phyloP scores from a whole-genome alignment of 92 coral and sea anemone genomes.

The Diadumene lineata region DNA sequence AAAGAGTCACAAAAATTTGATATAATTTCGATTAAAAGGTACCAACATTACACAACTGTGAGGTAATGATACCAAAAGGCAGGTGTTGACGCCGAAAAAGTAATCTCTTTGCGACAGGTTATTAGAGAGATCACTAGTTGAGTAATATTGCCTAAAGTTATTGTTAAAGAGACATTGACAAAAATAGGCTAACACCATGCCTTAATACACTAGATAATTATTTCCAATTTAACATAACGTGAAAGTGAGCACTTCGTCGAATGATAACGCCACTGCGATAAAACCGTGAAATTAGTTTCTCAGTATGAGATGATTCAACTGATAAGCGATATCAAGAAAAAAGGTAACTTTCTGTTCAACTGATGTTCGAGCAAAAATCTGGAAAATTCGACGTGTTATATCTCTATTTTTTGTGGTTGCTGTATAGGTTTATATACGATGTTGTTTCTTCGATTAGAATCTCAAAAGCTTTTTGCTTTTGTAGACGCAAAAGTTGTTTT shows the following conservation, averaged over 20 bases:
- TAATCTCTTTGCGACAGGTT: background rate
- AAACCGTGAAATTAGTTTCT: background rate
- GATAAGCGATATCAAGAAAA: background rate
- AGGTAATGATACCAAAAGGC: background rate
- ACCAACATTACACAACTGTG: background rate
- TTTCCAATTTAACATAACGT: background rate
- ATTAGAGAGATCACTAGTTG: background rate
- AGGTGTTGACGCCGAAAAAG: background rate
- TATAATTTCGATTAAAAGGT: background rate
- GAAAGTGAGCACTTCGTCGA: no score
- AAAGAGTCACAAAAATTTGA: no score
- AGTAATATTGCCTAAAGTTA: background rate
- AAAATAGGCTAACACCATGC: background rate
- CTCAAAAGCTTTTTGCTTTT: slow-evolving; percentile 2
- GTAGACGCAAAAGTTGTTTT: slow-evolving; percentile 1
- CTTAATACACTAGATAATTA: background rate
- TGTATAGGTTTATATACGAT: background rate
- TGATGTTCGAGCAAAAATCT: background rate
- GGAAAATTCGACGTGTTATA: no score
- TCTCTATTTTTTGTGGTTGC: no score
- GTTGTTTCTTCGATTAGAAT: slow-evolving; percentile 7
- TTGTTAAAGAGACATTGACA: background rate
- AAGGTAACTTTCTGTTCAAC: background rate
- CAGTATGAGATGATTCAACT: background rate
- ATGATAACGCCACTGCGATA: no score